Evolutionary conservation across 2,797 vertebrate species (phyloP).

Genomic region (Heliangelus exortis): DNA sequence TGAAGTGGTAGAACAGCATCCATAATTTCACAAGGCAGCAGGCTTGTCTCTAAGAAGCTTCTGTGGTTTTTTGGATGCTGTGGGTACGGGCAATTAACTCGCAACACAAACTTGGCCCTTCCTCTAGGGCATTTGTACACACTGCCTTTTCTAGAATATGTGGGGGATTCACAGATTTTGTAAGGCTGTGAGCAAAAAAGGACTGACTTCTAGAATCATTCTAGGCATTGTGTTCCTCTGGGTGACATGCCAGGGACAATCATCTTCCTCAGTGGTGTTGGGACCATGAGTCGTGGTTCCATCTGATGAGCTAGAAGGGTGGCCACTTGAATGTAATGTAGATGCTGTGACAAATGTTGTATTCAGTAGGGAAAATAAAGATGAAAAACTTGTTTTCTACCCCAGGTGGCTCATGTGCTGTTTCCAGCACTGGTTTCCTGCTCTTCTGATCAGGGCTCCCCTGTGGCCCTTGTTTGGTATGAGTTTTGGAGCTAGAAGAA

Average conservation of each 20-base stretch:
- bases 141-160: background rate
- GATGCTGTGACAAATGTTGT: background rate
- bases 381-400: background rate
- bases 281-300: background rate
- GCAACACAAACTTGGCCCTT: background rate
- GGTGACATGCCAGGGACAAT: background rate
- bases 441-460: background rate
- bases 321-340: background rate
- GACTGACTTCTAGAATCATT: background rate
- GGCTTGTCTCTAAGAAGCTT: constrained; percentile 30
- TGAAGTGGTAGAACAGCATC: background rate
- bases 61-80: background rate
- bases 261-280: background rate
- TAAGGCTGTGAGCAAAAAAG: background rate
- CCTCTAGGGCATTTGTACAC: background rate
- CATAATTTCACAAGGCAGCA: background rate
- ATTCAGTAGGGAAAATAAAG: background rate
- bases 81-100: background rate
- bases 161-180: background rate
- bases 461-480: rapidly evolving
- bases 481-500: background rate
- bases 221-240: background rate
- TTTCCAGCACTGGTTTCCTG: background rate
- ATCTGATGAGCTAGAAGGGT: background rate
- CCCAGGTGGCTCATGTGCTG: background rate